Percentiles rank a stretch among this genome's conserved stretches.
Conservation (phyloP, 2,113 vertebrate genomes). For the Forbesichthys agassizii region DNA sequence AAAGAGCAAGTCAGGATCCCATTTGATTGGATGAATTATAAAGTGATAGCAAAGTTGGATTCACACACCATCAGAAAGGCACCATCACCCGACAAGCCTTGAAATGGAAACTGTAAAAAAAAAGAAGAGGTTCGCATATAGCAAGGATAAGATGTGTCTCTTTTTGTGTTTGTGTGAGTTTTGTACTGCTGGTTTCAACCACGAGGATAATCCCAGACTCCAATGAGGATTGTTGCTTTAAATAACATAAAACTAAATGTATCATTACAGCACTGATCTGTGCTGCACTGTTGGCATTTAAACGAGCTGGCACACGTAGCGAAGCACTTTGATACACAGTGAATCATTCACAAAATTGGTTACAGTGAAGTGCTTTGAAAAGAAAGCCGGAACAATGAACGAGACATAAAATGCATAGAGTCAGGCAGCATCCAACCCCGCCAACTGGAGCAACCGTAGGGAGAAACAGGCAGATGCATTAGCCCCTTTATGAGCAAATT, state of each 20-base stretch:
- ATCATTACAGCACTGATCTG: constrained; percentile 14
- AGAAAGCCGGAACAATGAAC: background rate
- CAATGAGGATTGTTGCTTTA: background rate
- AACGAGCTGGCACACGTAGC: background rate
- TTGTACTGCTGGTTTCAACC: too few relatives aligned
- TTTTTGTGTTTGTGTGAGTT: too few relatives aligned
- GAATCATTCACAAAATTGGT: constrained; percentile 19
- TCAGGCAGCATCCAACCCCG: background rate
- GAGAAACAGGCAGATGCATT: background rate
- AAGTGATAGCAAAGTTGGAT: too few relatives aligned
- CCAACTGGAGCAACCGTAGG: background rate
- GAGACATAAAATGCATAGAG: too few relatives aligned
- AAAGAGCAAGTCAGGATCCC: too few relatives aligned
- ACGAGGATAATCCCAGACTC: too few relatives aligned
- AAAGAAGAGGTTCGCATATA: too few relatives aligned
- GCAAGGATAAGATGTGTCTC: too few relatives aligned
- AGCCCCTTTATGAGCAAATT: background rate
- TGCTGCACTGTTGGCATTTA: background rate
- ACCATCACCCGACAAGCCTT: too few relatives aligned
- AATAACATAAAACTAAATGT: constrained; percentile 1
- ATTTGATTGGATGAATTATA: too few relatives aligned
- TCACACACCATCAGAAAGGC: too few relatives aligned
- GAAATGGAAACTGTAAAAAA: too few relatives aligned
- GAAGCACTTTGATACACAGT: constrained; percentile 4
- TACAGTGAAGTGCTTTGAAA: background rate